A percentile compares a stretch with the other conserved stretches of the same genome.
phyloP scores from a whole-genome alignment of 1,140 invertebrate genomes.

The Achroia grisella region DNA sequence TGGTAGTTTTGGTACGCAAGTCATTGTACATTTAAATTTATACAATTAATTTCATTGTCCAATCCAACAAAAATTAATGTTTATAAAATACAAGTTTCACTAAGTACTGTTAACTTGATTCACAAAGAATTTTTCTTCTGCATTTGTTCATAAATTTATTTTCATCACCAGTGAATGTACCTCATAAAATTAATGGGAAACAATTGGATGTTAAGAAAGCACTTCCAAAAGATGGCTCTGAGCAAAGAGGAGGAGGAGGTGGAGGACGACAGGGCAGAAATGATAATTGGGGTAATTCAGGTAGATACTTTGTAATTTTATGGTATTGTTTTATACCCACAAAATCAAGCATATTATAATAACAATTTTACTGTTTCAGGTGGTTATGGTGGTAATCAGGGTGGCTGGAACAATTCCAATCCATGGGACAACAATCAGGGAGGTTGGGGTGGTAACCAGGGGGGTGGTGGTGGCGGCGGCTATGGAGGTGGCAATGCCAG shows the following conservation, averaged over 20 bases:
- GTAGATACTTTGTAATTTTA: constrained; percentile 18
- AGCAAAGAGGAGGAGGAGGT: constrained; percentile 75
- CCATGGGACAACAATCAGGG: constrained; percentile 62
- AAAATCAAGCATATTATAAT: not conserved
- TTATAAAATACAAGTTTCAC: no score
- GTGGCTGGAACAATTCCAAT: constrained; percentile 58
- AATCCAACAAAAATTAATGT: no score
- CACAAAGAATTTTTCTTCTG: not conserved
- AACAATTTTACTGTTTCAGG: constrained; percentile 26
- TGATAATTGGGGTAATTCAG: constrained; percentile 59
- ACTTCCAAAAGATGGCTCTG: constrained; percentile 81
- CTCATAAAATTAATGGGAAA: constrained; percentile 85
- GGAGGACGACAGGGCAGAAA: constrained; percentile 64
- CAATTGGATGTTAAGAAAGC: constrained; percentile 90
- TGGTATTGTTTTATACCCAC: not conserved
- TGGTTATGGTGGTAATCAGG: constrained; percentile 60
- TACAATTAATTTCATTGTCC: no score
- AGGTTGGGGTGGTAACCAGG: constrained; percentile 52
- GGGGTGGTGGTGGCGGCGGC: constrained; percentile 56
- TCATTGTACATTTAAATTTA: constrained; percentile 36
- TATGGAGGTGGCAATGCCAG: constrained; percentile 42
- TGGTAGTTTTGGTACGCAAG: constrained; percentile 60
- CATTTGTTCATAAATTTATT: constrained; percentile 11
- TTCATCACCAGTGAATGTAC: constrained; percentile 76
- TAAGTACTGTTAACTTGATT: no score